Conservation (phyloP, 2,888 invertebrate species). For the Phengaris alcon region DNA sequence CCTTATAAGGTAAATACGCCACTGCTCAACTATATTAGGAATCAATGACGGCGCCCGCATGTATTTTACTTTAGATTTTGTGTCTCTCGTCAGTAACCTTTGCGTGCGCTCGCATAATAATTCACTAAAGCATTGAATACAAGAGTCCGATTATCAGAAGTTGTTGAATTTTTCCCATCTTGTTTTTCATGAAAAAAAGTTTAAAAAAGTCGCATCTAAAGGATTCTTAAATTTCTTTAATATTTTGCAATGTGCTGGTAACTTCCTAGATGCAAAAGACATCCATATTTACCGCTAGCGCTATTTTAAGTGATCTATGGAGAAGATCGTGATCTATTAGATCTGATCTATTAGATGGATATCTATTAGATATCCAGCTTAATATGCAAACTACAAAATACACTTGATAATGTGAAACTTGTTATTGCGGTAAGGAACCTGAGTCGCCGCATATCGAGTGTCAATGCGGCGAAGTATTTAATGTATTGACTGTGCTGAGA, state of each 20-base stretch:
- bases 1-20: background rate
- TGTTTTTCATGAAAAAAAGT: too few relatives aligned
- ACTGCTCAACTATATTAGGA: background rate
- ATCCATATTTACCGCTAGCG: too few relatives aligned
- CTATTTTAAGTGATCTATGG: background rate
- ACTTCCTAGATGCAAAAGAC: background rate
- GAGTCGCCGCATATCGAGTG: slow-evolving; percentile 18
- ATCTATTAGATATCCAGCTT: background rate
- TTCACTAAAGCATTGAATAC: background rate
- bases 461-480: slow-evolving; percentile 16
- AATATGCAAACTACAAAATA: background rate
- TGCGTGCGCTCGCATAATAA: slow-evolving; percentile 11
- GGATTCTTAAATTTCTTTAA: too few relatives aligned
- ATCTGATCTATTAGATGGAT: background rate
- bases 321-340: background rate
- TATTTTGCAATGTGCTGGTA: too few relatives aligned
- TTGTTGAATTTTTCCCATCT: too few relatives aligned
- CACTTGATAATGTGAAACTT: slow-evolving; percentile 2
- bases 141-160: background rate
- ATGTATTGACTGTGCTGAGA: background rate
- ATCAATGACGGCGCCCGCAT: background rate
- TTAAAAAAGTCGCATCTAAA: too few relatives aligned
- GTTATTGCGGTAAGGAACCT: slow-evolving; percentile 20
- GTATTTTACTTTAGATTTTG: background rate
- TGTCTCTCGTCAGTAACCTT: slow-evolving; percentile 8